Evolutionary conservation across 2,113 vertebrate species (phyloP).

Genomic region (Leucopsar rothschildi): DNA sequence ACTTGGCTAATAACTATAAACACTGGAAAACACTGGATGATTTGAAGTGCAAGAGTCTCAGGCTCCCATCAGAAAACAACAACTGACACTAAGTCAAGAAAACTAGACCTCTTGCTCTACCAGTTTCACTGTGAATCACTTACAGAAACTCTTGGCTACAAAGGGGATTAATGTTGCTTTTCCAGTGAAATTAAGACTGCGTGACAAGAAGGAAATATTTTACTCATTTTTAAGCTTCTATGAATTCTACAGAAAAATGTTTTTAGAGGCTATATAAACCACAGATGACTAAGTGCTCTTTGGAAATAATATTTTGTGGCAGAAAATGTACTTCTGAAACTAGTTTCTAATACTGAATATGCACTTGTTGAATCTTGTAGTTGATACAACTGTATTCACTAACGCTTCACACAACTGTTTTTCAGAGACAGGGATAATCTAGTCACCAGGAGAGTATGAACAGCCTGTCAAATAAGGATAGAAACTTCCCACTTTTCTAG

Average conservation of each 20-base stretch:
- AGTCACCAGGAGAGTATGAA: background rate
- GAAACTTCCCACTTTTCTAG: background rate
- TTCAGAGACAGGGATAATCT: background rate
- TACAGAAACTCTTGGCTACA: background rate
- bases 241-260: constrained; percentile 37
- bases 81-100: constrained; percentile 51
- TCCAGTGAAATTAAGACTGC: constrained; percentile 24
- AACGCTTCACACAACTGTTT: background rate
- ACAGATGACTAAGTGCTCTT: constrained; percentile 35
- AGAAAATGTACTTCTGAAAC: constrained; percentile 36
- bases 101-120: constrained; percentile 36
- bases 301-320: constrained; percentile 33
- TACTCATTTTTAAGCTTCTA: constrained; percentile 25
- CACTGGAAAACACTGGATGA: constrained; percentile 96
- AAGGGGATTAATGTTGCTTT: constrained; percentile 27
- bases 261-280: constrained; percentile 37
- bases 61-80: constrained; percentile 79
- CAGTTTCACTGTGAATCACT: constrained; percentile 71
- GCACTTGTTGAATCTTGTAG: background rate
- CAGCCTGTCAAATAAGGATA: background rate
- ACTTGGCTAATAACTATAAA: constrained; percentile 92
- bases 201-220: constrained; percentile 22
- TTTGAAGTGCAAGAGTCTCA: constrained; percentile 88
- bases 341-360: constrained; percentile 20
- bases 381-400: background rate